phyloP scores from a whole-genome alignment of 2,797 vertebrate genomes.

The Mus caroli region DNA sequence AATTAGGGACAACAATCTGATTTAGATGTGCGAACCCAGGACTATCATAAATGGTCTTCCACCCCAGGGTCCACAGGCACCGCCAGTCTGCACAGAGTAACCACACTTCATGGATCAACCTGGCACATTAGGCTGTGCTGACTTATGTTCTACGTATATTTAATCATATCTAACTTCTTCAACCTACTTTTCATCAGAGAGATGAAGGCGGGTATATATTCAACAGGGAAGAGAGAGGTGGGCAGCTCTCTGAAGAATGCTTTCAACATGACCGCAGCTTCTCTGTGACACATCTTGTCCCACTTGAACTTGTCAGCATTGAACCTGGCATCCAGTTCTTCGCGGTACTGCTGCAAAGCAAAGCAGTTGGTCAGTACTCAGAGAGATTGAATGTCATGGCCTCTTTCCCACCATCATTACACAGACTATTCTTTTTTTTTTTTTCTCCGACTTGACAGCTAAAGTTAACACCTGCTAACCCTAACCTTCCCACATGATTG shows the following conservation, averaged over 20 bases:
- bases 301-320: constrained; percentile 94
- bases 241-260: constrained; percentile 98
- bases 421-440: neutral
- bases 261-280: constrained; percentile 96
- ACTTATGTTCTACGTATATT: neutral
- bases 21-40: neutral
- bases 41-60: neutral
- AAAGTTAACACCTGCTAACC: neutral
- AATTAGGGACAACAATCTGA: neutral
- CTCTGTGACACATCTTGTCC: constrained; percentile 95
- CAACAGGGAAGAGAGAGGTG: constrained; percentile 94
- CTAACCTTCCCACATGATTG: neutral
- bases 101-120: neutral
- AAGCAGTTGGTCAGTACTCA: constrained; percentile 45
- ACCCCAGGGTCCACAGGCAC: neutral
- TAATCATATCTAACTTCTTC: neutral
- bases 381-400: neutral
- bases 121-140: neutral
- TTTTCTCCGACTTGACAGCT: neutral
- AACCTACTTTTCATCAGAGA: constrained; percentile 93
- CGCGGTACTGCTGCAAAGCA: constrained; percentile 92
- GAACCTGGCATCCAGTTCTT: constrained; percentile 94
- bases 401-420: neutral
- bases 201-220: constrained; percentile 95
- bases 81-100: neutral